Evolutionary conservation across 1,140 invertebrate species (phyloP), one percentile per base, ranked within the genome.

Genomic region (Vanessa atalanta): DNA sequence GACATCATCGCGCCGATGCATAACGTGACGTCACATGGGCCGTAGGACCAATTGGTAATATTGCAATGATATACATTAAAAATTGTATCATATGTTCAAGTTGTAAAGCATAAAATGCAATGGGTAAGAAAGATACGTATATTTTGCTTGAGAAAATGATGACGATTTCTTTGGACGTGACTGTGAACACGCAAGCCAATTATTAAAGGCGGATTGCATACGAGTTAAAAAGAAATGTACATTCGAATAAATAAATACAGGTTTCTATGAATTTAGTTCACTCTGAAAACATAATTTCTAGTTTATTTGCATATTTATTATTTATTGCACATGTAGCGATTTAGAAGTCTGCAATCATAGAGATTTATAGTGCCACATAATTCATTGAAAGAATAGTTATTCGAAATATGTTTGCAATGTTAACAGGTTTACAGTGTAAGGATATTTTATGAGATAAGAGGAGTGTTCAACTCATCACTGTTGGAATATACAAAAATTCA

Each of bases 1-100:
- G 51, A 75, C 77, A 72, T 78, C 77, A 78, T 74, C 61, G 55
- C 13, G 61, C 13, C 71, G 73, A 51, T 81, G 79, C 79, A 80
- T 51, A 14, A n/a, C 61, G 67, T 73, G 72, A 77, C 76, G 76
- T 75, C 72, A 74, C 55, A 37, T 20, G n/a, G 26, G 3, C 65
- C 53, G 1, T 43, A 67, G 50, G 9, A 53, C n/a, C 51, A 53
- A n/a, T 53, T 37, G 26, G 50, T 50, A 12, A 16, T 20, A 31
- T 53, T 60, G 66, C 48, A 60, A 11, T 50, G 16, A 55, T n/a
- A 20, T 53, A 48, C 61, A 47, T 15, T 66, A 8, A 61, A 61
- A 66, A 72, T 20, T 48, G 12, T 66, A 72, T 65, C 65, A 11
- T 65, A 65, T 3, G 48, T 37, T 55, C 47, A 64, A 37, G 63